Evolutionary conservation across 1,140 invertebrate genomes (phyloP).

Genomic region (Anastrepha obliqua): DNA sequence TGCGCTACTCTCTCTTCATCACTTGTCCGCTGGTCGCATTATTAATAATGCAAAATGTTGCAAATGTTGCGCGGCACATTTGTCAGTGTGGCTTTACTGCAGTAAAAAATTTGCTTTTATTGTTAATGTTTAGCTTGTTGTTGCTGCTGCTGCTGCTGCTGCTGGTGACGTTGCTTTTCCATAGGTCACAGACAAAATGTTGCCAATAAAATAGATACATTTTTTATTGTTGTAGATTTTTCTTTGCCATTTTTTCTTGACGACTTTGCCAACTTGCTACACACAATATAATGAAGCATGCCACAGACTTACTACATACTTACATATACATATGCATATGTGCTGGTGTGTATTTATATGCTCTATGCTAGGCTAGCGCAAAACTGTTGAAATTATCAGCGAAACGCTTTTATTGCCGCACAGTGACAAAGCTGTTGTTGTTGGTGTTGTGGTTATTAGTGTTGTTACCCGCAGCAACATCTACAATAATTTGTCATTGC

Average conservation of each 20-base stretch:
- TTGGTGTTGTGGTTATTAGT: not conserved
- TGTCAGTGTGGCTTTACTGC: constrained; percentile 44
- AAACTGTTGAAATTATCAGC: constrained; percentile 27
- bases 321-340: no score
- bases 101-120: not conserved
- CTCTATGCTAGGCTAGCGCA: not conserved
- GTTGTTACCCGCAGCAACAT: constrained; percentile 26
- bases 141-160: not conserved
- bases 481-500: not conserved
- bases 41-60: constrained; percentile 50
- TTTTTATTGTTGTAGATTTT: not conserved
- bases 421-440: not conserved
- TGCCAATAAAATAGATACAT: constrained; percentile 29
- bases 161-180: constrained; percentile 3
- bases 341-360: not conserved
- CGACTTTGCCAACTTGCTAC: no score
- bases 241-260: not conserved
- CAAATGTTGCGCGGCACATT: constrained; percentile 45
- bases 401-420: constrained; percentile 1
- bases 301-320: no score
- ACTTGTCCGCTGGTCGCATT: constrained; percentile 39
- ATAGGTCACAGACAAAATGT: constrained; percentile 46
- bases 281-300: no score
- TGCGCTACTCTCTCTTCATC: constrained; percentile 17
- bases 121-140: not conserved